Percentiles rank a stretch among this genome's conserved stretches.
phyloP scores from a whole-genome alignment of 2,113 vertebrate genomes.

The Brachirus orientalis region DNA sequence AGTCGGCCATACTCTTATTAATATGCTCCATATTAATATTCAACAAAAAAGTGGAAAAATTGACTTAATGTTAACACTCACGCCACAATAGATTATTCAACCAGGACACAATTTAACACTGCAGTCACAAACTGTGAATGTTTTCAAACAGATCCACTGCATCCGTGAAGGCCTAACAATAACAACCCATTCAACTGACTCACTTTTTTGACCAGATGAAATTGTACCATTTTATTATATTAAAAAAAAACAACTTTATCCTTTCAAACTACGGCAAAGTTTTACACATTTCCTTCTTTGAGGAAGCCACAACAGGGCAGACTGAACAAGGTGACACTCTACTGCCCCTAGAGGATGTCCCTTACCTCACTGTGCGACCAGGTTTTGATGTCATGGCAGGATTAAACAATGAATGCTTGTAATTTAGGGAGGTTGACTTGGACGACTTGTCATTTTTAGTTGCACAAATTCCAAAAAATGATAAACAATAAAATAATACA shows the following conservation, averaged over 20 bases:
- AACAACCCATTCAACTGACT: too few species aligned
- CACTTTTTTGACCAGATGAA: too few species aligned
- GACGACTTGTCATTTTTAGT: not conserved
- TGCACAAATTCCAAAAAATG: not conserved
- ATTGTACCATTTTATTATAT: too few species aligned
- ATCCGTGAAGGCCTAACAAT: not conserved
- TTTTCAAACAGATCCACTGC: not conserved
- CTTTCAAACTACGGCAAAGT: conserved; percentile 1
- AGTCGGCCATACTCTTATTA: conserved; percentile 4
- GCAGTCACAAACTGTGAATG: not conserved
- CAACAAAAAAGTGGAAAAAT: too few species aligned
- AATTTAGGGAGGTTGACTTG: not conserved
- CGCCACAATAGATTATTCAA: not conserved
- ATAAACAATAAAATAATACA: not conserved
- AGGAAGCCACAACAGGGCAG: too few species aligned
- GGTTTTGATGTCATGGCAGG: not conserved
- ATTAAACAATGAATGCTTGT: not conserved
- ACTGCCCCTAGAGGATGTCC: conserved; percentile 16
- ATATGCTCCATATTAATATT: too few species aligned
- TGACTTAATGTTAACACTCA: too few species aligned
- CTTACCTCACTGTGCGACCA: not conserved
- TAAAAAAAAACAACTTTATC: too few species aligned
- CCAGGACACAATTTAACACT: not conserved
- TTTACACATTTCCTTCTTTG: too few species aligned
- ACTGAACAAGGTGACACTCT: conserved; percentile 3